Percentiles rank a stretch among this genome's conserved stretches.
Evolutionary conservation across 2,113 vertebrate genomes (phyloP).

Genomic region (Microtus oregoni): DNA sequence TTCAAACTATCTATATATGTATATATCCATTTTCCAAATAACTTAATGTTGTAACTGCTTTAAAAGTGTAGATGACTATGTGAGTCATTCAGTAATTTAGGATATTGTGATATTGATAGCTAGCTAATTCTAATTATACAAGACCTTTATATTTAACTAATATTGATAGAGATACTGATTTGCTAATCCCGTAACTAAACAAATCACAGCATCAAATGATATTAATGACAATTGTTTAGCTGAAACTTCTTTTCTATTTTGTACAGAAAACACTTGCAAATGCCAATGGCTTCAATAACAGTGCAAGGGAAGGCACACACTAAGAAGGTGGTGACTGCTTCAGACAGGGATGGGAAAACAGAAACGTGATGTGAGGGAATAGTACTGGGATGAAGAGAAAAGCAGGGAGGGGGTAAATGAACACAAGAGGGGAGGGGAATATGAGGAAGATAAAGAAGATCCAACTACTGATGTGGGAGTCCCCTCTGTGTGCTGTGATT

Average conservation of each 20-base stretch:
- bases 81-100: background rate
- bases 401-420: background rate
- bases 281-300: background rate
- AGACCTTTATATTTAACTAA: background rate
- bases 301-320: background rate
- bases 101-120: background rate
- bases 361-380: too few species aligned
- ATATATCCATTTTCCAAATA: background rate
- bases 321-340: background rate
- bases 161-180: background rate
- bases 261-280: background rate
- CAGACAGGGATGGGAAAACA: background rate
- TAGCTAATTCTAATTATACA: background rate
- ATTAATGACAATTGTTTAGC: background rate
- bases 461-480: background rate
- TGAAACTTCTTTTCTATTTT: background rate
- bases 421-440: background rate
- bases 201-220: background rate
- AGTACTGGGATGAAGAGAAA: background rate
- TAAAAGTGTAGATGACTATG: background rate
- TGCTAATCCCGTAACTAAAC: background rate
- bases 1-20: background rate
- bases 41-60: background rate
- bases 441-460: background rate
- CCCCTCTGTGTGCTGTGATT: too few species aligned